A percentile compares a stretch with the other conserved stretches of the same genome.
Evolutionary conservation across 2,888 invertebrate genomes (phyloP).

Genomic region (Perdita meconis): DNA sequence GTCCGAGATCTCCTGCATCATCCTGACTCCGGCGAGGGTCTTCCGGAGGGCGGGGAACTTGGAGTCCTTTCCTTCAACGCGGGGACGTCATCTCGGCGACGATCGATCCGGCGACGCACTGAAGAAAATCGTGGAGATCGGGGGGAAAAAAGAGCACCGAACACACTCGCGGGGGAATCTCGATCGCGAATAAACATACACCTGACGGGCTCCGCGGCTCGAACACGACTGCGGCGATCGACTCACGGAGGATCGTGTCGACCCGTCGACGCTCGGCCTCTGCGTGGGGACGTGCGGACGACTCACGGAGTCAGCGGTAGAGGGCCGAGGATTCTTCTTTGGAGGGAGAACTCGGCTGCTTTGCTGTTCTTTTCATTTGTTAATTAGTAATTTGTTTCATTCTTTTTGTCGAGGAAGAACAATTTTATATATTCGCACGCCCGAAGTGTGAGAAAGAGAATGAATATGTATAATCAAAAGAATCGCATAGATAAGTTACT

Average conservation of each 20-base stretch:
- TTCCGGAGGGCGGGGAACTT: not conserved
- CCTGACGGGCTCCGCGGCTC: constrained; percentile 5
- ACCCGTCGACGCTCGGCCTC: constrained; percentile 36
- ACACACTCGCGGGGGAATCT: not conserved
- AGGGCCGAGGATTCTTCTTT: not conserved
- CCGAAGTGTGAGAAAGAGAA: too few relatives aligned
- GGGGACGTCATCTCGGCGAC: constrained; percentile 33
- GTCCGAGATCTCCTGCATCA: constrained; percentile 76
- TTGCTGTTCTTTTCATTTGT: too few relatives aligned
- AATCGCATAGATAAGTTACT: too few relatives aligned
- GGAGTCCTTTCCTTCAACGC: constrained; percentile 14
- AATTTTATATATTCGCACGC: too few relatives aligned
- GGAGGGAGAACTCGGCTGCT: not conserved
- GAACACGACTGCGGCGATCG: constrained; percentile 53
- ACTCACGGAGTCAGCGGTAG: not conserved
- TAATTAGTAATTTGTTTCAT: too few relatives aligned
- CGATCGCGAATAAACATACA: not conserved
- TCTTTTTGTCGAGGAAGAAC: too few relatives aligned
- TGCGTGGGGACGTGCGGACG: not conserved
- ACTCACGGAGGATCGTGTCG: constrained; percentile 40
- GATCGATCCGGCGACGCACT: constrained; percentile 38
- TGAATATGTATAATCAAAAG: too few relatives aligned
- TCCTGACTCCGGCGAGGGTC: constrained; percentile 30
- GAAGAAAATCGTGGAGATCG: constrained; percentile 22
- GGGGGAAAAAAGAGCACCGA: too few relatives aligned